phyloP scores from a whole-genome alignment of 2,888 invertebrate species.

The Nymphalis polychloros region DNA sequence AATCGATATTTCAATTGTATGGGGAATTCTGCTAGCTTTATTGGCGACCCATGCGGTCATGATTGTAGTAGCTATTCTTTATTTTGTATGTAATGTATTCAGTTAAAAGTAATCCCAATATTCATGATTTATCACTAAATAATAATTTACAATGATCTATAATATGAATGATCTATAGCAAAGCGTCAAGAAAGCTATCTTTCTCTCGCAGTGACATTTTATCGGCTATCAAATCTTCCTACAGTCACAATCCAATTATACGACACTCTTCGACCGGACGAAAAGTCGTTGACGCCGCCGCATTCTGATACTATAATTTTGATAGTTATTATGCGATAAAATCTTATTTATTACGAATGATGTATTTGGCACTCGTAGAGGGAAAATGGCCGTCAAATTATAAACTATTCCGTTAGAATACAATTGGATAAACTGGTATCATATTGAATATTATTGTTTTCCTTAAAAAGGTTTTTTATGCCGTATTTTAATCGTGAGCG shows the following conservation, averaged over 20 bases:
- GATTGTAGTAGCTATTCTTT: no score
- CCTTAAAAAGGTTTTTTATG: not conserved
- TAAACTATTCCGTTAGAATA: constrained; percentile 5
- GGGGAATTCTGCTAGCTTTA: no score
- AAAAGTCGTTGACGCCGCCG: constrained; percentile 38
- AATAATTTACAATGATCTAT: constrained; percentile 6
- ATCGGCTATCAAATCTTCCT: constrained; percentile 54
- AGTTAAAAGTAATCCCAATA: not conserved
- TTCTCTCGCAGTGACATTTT: constrained; percentile 52
- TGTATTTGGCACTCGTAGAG: constrained; percentile 31
- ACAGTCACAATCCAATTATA: constrained; percentile 55
- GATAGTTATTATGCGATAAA: constrained; percentile 40
- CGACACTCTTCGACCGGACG: constrained; percentile 38
- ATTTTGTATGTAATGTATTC: not conserved
- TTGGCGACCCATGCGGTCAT: no score
- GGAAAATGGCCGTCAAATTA: constrained; percentile 29
- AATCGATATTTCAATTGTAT: no score
- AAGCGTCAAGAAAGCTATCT: constrained; percentile 30
- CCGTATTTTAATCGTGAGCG: no score
- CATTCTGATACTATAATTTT: constrained; percentile 42
- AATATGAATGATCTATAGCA: constrained; percentile 10
- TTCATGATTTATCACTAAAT: not conserved
- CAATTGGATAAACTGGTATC: not conserved
- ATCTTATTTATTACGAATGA: constrained; percentile 35
- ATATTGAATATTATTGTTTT: not conserved